Evolutionary conservation across 2,113 vertebrate species (phyloP).

Genomic region (Paracanthobrama guichenoti): DNA sequence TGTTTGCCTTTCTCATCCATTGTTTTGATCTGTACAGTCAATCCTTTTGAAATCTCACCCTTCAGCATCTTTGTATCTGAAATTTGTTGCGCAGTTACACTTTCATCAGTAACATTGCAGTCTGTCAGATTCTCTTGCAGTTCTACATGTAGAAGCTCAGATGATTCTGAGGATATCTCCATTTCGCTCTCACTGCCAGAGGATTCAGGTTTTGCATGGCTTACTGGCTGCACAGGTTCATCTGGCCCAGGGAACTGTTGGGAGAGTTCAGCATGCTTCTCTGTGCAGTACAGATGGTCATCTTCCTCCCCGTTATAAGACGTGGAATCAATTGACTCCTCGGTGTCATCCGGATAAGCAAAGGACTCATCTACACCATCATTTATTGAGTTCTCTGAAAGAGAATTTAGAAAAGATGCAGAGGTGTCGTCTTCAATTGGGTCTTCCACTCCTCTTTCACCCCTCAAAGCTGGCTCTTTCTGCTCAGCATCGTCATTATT

Average conservation of each 20-base stretch:
- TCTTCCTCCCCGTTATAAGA: conserved; percentile 89
- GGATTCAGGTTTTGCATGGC: conserved; percentile 51
- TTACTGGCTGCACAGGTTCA: conserved; percentile 34
- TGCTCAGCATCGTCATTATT: conserved; percentile 75
- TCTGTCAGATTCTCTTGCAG: conserved; percentile 25
- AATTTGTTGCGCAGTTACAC: conserved; percentile 21
- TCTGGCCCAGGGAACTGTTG: conserved; percentile 39
- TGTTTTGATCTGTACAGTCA: background rate
- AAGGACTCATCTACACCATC: conserved; percentile 91
- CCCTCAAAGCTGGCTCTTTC: conserved; percentile 60
- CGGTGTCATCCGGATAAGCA: conserved; percentile 90
- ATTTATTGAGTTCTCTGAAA: conserved; percentile 91
- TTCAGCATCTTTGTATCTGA: conserved; percentile 27
- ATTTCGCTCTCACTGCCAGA: conserved; percentile 68
- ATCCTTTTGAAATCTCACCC: background rate
- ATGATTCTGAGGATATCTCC: conserved; percentile 67
- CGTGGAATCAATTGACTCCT: conserved; percentile 88
- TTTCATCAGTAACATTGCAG: conserved; percentile 19
- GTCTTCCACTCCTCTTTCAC: conserved; percentile 61
- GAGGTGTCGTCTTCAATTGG: conserved; percentile 85
- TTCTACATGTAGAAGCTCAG: conserved; percentile 46
- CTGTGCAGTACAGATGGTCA: conserved; percentile 83
- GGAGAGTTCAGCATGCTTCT: conserved; percentile 78
- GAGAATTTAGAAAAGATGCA: conserved; percentile 87
- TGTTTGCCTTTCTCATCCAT: conserved; percentile 3